Percentiles rank a stretch among this genome's conserved stretches.
Conservation (phyloP, 2,113 vertebrate genomes). For the Micronisus gabar region DNA sequence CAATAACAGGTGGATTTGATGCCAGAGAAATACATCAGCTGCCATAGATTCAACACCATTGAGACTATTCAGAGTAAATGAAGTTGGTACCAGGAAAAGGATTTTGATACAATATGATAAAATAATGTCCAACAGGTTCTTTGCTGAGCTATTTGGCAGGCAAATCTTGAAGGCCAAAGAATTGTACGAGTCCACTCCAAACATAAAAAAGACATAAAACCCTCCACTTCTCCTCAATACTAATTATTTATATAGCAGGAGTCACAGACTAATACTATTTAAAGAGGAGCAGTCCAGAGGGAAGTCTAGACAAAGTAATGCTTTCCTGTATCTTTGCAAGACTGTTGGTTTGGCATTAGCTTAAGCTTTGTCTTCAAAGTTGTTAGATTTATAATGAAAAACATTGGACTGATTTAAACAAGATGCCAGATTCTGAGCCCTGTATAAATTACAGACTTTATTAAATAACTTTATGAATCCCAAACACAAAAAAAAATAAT, state of each 20-base stretch:
- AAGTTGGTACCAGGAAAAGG: not conserved
- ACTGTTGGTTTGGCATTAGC: not conserved
- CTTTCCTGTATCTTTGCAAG: not conserved
- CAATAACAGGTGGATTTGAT: not conserved
- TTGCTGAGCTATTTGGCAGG: not conserved
- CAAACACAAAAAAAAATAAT: not conserved
- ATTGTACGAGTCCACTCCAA: not conserved
- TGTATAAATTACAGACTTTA: not conserved
- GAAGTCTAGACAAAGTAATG: not conserved
- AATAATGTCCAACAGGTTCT: not conserved
- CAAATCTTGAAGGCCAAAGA: not conserved
- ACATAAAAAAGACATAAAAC: accelerated
- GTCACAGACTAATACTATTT: not conserved
- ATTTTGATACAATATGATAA: not conserved
- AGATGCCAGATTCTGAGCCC: not conserved
- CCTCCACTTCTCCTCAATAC: accelerated
- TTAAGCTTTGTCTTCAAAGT: not conserved
- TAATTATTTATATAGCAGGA: not conserved
- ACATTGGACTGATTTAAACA: not conserved
- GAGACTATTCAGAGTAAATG: not conserved
- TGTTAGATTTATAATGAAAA: not conserved
- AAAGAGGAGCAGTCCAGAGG: not conserved
- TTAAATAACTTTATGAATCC: not conserved
- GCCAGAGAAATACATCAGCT: not conserved
- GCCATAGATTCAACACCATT: not conserved